Conservation (phyloP, 2,797 vertebrate species). For the Rhynchonycteris naso region DNA sequence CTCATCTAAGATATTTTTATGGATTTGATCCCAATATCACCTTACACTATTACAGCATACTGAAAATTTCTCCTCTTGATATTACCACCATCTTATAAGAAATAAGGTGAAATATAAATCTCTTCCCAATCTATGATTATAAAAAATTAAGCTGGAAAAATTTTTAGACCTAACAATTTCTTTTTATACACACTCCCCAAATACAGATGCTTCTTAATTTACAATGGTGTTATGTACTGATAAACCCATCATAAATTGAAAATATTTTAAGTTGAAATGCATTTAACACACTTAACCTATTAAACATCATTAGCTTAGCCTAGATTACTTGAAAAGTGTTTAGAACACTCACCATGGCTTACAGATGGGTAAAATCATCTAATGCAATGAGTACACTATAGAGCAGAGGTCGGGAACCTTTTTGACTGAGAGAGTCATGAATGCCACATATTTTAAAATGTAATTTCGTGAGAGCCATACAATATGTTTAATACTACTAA, state of each 20-base stretch:
- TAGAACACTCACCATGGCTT: too few species aligned
- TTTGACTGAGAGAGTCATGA: too few species aligned
- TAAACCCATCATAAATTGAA: not conserved
- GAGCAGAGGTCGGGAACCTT: too few species aligned
- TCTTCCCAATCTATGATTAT: not conserved
- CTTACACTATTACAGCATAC: not conserved
- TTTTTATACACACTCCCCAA: not conserved
- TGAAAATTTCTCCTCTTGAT: slow-evolving; percentile 26
- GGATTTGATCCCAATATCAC: not conserved
- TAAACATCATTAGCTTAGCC: not conserved
- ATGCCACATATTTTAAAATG: too few species aligned
- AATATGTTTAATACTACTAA: too few species aligned
- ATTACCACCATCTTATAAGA: not conserved
- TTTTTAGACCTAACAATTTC: not conserved
- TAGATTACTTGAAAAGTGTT: not conserved
- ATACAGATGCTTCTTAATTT: not conserved
- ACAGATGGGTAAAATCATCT: not conserved
- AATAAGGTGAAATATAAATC: not conserved
- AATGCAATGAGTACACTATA: not conserved
- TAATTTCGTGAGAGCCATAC: too few species aligned
- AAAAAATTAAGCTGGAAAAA: not conserved
- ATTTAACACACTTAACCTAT: not conserved
- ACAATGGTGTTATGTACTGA: not conserved
- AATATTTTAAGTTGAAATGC: not conserved
- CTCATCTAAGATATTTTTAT: not conserved